Conservation (phyloP, 2,888 invertebrate genomes). For the Byasa hedistus region DNA sequence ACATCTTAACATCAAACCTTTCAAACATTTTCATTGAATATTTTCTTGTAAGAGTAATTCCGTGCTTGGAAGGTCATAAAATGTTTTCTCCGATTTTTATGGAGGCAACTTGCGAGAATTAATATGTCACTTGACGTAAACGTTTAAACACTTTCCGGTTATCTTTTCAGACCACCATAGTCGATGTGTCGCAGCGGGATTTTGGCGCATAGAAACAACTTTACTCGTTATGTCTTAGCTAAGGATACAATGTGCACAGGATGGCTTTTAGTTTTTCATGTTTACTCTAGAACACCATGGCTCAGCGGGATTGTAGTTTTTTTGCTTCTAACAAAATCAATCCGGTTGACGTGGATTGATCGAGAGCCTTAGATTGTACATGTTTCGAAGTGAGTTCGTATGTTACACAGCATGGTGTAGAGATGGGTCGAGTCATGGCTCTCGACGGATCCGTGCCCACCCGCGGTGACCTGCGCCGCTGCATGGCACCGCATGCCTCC, state of each 20-base stretch:
- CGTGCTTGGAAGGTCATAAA: conserved; percentile 2
- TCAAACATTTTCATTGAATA: not conserved
- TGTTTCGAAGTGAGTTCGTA: conserved; percentile 70
- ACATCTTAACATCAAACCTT: not conserved
- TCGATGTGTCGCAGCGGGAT: conserved; percentile 38
- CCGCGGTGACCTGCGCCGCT: conserved; percentile 56
- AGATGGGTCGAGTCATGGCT: conserved; percentile 64
- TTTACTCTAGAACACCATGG: conserved; percentile 44
- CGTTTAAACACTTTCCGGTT: conserved; percentile 27
- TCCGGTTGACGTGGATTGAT: conserved; percentile 65
- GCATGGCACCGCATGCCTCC: conserved; percentile 54
- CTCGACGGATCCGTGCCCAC: conserved; percentile 51
- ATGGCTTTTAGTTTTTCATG: conserved; percentile 45
- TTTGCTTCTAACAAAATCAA: conserved; percentile 49
- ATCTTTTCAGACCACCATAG: conserved; percentile 39
- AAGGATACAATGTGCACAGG: conserved; percentile 33
- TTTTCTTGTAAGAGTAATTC: not conserved
- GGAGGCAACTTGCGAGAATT: conserved; percentile 23
- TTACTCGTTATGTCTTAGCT: conserved; percentile 33
- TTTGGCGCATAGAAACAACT: conserved; percentile 40
- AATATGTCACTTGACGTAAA: conserved; percentile 34
- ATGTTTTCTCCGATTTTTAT: conserved; percentile 16
- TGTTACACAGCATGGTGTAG: conserved; percentile 74
- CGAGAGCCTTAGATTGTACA: conserved; percentile 55
- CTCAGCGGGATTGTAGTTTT: conserved; percentile 43